Base-by-base conservation (phyloP, 2,113 vertebrate genomes). In the Tricholaema leucomelas region DNA sequence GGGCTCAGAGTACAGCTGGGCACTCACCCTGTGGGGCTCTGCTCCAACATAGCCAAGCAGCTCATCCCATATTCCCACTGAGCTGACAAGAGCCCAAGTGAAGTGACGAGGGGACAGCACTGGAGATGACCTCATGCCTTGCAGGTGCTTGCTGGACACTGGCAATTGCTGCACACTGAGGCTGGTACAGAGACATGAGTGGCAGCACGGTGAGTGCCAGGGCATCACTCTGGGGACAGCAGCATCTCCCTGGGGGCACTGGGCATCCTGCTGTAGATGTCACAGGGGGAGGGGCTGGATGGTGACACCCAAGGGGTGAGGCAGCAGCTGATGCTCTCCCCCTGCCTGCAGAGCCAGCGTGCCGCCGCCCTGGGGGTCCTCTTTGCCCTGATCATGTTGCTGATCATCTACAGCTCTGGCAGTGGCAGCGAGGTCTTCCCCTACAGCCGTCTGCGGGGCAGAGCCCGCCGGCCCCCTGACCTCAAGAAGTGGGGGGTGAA, bases 401-500 rank as follows among this genome's bases (percentile, higher is more conserved):
- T 99, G 95, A 99, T 99, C 96, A 98, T 99, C 96, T 99, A 99
- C 95, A 98, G 98, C 96, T 99, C 99, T 36, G 98, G 98, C 97
- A 98, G 97, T n/a, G 93, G 94, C 82, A 98, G 54, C 5, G 98
- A 99, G 28, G 97, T 95, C 54, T 95, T 98, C 72, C 98, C 97
- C 42, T 96, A 97, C 28, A 87, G 97, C 56, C 95, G 97, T 56
- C 97, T 94, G 40, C 92, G 86, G 50, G 88, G 92, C 50, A 97
- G 86, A 61, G 67, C 85, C 42, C 97, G 92, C 48, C 65, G 85
- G 84, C 98, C 97, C 52, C 67, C 94, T 31, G 93, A 98, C 96
- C 97, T 99, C 66, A 99, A 97, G 97, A 98, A 98, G 88, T 99
- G 98, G 99, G 96, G 97, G 20, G 93, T 98, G 76, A 97, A 96